phyloP scores from a whole-genome alignment of 2,797 vertebrate genomes.

The Myotis myotis region DNA sequence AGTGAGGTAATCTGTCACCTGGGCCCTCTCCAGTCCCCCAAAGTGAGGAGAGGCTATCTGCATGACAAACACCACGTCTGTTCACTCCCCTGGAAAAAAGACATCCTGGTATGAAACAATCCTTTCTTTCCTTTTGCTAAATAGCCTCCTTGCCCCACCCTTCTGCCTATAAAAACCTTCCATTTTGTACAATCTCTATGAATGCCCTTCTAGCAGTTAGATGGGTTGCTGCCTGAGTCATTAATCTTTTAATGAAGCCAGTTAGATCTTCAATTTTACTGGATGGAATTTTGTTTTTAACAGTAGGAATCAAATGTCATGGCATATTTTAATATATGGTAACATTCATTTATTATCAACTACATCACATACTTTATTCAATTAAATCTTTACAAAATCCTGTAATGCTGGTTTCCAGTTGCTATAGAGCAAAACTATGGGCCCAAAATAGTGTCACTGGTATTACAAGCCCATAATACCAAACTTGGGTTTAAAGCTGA shows the following conservation, averaged over 20 bases:
- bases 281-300: neutral
- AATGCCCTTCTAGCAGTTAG: neutral
- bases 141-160: neutral
- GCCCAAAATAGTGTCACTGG: neutral
- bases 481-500: neutral
- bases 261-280: neutral
- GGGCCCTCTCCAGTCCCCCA: neutral
- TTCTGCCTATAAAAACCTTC: neutral
- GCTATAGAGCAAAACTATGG: neutral
- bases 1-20: neutral
- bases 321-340: neutral
- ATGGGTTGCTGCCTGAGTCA: neutral
- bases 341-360: neutral
- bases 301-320: neutral
- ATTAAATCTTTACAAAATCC: neutral
- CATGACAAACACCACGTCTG: neutral
- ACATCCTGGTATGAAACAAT: neutral
- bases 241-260: neutral
- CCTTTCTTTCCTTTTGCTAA: neutral
- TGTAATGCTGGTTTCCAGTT: neutral
- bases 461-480: neutral
- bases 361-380: neutral
- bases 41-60: neutral
- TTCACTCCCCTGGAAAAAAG: neutral
- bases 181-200: neutral